Evolutionary conservation across 1,140 invertebrate genomes (phyloP).

Genomic region (Liolophura sinensis): DNA sequence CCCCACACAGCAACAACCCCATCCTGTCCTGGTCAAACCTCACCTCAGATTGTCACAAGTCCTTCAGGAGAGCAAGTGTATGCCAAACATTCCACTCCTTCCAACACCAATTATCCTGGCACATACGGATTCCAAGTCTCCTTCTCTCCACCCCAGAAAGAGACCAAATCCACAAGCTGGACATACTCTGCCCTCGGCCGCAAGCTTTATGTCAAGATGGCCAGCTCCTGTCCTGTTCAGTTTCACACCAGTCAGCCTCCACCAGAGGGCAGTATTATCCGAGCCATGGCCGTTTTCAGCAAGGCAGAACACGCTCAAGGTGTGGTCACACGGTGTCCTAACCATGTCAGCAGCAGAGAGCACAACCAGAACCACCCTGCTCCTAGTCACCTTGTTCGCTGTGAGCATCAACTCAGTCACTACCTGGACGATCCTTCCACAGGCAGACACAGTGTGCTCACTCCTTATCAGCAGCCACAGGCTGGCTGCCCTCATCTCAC

Average conservation of each 20-base stretch:
- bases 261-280: constrained; percentile 48
- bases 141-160: constrained; percentile 27
- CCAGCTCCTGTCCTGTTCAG: constrained; percentile 59
- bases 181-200: constrained; percentile 60
- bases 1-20: too few relatives aligned
- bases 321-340: constrained; percentile 62
- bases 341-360: constrained; percentile 50
- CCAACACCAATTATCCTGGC: constrained; percentile 22
- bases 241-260: constrained; percentile 42
- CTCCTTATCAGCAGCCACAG: constrained; percentile 64
- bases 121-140: constrained; percentile 22
- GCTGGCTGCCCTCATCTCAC: constrained; percentile 63
- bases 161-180: constrained; percentile 38
- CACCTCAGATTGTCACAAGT: too few relatives aligned
- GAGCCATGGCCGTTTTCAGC: constrained; percentile 61
- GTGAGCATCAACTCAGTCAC: constrained; percentile 51
- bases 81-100: too few relatives aligned
- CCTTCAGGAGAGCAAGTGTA: too few relatives aligned
- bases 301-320: constrained; percentile 60
- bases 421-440: constrained; percentile 58
- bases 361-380: too few relatives aligned
- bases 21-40: too few relatives aligned
- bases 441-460: constrained; percentile 60
- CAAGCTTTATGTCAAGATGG: constrained; percentile 64
- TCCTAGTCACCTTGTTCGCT: constrained; percentile 65